Percentiles rank a stretch among this genome's conserved stretches.
Evolutionary conservation across 2,888 invertebrate genomes (phyloP).

Genomic region (Neocrepidodera transversa): DNA sequence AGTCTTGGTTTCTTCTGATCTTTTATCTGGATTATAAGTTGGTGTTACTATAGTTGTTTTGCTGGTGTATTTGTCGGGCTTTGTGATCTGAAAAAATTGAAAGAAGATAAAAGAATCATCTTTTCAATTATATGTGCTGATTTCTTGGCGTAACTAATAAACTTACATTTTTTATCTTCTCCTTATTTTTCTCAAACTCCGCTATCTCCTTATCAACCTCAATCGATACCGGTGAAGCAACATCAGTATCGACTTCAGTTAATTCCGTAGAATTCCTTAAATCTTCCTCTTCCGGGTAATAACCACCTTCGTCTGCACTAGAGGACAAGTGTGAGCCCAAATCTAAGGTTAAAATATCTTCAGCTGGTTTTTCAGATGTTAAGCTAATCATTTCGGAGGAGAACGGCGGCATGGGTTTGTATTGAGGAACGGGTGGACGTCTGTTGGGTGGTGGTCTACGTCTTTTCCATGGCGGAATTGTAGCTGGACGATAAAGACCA

Average conservation of each 20-base stretch:
- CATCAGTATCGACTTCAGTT: slow-evolving; percentile 45
- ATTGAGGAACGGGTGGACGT: slow-evolving; percentile 69
- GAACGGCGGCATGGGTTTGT: slow-evolving; percentile 68
- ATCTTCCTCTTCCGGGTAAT: slow-evolving; percentile 46
- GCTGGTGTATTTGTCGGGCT: slow-evolving; percentile 52
- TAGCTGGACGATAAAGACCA: slow-evolving; percentile 59
- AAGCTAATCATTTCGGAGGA: slow-evolving; percentile 57
- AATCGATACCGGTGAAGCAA: slow-evolving; percentile 42
- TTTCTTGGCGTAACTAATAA: too few species aligned
- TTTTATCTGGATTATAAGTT: slow-evolving; percentile 39
- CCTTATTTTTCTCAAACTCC: slow-evolving; percentile 57
- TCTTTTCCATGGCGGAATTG: slow-evolving; percentile 70
- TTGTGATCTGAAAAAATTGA: slow-evolving; percentile 40
- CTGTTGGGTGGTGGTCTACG: slow-evolving; percentile 59
- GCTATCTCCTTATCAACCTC: slow-evolving; percentile 48
- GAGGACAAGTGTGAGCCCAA: slow-evolving; percentile 53
- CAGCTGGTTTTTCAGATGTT: slow-evolving; percentile 55
- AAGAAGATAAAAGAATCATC: too few species aligned
- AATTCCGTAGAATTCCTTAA: slow-evolving; percentile 50
- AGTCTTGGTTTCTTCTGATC: slow-evolving; percentile 15
- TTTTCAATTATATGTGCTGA: too few species aligned
- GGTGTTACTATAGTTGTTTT: slow-evolving; percentile 45
- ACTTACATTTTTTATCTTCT: slow-evolving; percentile 52
- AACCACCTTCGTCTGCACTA: slow-evolving; percentile 42
- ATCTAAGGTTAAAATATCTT: slow-evolving; percentile 57